Base-by-base conservation (phyloP, 2,113 vertebrate genomes). In the Lampris incognitus region DNA sequence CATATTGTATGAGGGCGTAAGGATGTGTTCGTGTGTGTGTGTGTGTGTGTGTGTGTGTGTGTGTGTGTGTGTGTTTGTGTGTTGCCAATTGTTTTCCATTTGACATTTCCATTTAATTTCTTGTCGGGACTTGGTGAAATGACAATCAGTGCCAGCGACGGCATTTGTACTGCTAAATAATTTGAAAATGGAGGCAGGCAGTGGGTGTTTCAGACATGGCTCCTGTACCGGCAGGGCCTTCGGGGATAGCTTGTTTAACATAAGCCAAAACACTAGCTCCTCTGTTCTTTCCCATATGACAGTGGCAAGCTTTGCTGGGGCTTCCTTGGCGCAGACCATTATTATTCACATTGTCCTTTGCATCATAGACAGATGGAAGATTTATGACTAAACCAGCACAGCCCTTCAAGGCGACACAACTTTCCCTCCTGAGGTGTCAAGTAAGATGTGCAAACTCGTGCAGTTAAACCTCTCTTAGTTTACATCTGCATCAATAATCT, bases 91-190 rank as follows among this genome's bases (percentile, higher is more conserved):
- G 80, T 88, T 90, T 88, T 85, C 85, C 50, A 61, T 83, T 84
- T 91, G 89, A 91, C 88, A 91, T 92, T 93, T 89, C 76, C 70
- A 79, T 92, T 86, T 91, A 85, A 92, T 87, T 88, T 84, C 67
- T 82, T 83, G 70, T 74, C 11, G 79, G 72, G 60, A 72, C 52
- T 51, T 69, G 66, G 69, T 69, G 68, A 87, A 85, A 83, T 85
- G 88, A 82, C 85, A 85, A 81, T 89, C 83, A 68, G 75, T 44
- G 58, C 60, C 69, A 69, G 48, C 54, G 66, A 82, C 70, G 82
- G 78, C 72, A 71, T 84, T 84, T 86, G 75, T 81, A 66, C 69
- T 54, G 76, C 60, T 81, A 66, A 82, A 86, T 85, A 78, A 85
- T 78, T 77, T 71, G 71, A 68, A 72, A 78, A 71, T 6, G 46